phyloP scores from a whole-genome alignment of 2,888 invertebrate genomes.

The Trimorus sp. region DNA sequence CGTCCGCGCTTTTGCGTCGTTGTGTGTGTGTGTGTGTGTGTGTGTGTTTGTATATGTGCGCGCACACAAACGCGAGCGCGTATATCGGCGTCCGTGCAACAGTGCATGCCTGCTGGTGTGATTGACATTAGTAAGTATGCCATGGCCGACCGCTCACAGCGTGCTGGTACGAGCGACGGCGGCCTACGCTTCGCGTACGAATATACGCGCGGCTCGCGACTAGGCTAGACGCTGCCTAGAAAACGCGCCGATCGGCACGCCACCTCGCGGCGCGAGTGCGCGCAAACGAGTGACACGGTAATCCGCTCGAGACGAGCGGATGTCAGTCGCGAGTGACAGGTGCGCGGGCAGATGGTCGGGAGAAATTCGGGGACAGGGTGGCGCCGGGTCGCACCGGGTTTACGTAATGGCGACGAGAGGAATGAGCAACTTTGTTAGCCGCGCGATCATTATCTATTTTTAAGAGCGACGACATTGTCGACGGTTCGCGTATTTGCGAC shows the following conservation, averaged over 20 bases:
- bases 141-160: slow-evolving; percentile 81
- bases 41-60: slow-evolving; percentile 17
- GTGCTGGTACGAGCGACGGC: slow-evolving; percentile 76
- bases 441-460: too few relatives aligned
- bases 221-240: slow-evolving; percentile 64
- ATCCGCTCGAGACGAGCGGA: background rate
- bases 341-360: too few relatives aligned
- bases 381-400: too few relatives aligned
- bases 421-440: too few relatives aligned
- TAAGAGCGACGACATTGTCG: too few relatives aligned
- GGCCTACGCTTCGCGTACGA: slow-evolving; percentile 74
- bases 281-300: background rate
- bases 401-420: too few relatives aligned
- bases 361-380: too few relatives aligned
- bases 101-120: slow-evolving; percentile 80
- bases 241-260: slow-evolving; percentile 34
- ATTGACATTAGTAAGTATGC: slow-evolving; percentile 82
- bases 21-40: too few relatives aligned
- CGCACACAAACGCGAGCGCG: slow-evolving; percentile 30
- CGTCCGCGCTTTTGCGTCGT: background rate
- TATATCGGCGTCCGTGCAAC: slow-evolving; percentile 60
- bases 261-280: slow-evolving; percentile 3
- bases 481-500: too few relatives aligned
- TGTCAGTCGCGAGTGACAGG: background rate
- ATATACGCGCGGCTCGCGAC: slow-evolving; percentile 68